These are phyloP conservation scores for Onychostoma macrolepis DNA, from an alignment of 2,113 vertebrate species.

Conservation along the genomic window DNA sequence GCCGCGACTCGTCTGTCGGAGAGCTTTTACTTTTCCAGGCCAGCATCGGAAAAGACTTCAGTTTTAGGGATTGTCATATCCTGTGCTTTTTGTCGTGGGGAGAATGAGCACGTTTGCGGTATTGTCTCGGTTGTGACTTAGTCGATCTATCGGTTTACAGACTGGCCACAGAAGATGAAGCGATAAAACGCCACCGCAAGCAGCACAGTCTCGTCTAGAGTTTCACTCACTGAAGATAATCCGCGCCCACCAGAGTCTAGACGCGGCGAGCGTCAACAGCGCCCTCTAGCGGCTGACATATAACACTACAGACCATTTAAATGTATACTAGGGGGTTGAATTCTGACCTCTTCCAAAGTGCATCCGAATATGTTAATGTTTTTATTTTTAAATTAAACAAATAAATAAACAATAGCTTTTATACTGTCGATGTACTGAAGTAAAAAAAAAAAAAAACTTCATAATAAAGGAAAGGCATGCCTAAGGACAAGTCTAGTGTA, in stretches of 20 bases:
- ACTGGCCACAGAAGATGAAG: conserved; percentile 5
- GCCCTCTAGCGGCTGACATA: background rate
- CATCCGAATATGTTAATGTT: background rate
- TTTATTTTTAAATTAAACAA: background rate
- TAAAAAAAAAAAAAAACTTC: background rate
- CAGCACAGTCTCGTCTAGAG: background rate
- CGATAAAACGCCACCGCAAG: background rate
- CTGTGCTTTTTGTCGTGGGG: background rate
- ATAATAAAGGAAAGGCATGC: background rate
- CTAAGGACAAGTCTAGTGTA: background rate
- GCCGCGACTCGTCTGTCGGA: conserved; percentile 1
- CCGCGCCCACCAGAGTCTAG: conserved; percentile 27
- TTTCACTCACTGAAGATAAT: conserved; percentile 26
- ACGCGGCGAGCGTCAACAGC: background rate
- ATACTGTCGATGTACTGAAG: background rate
- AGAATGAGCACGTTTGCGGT: background rate
- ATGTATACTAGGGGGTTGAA: background rate
- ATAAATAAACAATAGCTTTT: background rate
- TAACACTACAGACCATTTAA: background rate
- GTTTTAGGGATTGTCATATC: conserved; percentile 9
- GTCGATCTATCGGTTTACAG: background rate
- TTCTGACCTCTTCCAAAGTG: background rate
- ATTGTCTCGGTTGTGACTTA: background rate
- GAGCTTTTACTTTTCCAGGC: conserved; percentile 25
- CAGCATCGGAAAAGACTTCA: conserved; percentile 2